Conservation (phyloP, 2,888 invertebrate genomes). For the Alsophila aescularia region DNA sequence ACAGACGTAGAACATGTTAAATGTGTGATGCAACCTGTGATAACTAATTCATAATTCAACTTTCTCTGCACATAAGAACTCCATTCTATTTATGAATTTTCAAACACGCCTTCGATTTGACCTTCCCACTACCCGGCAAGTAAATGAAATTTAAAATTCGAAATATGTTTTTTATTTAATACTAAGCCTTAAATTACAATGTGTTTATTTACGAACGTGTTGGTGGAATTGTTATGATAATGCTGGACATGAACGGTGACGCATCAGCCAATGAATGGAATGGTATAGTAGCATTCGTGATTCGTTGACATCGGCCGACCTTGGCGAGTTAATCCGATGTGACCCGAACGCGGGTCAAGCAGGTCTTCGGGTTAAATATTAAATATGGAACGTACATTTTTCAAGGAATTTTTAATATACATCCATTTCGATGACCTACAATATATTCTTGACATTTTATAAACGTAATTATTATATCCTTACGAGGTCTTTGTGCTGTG, state of each 20-base stretch:
- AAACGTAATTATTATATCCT: too few relatives aligned
- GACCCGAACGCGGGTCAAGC: slow-evolving; percentile 52
- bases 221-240: slow-evolving; percentile 22
- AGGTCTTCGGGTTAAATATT: slow-evolving; percentile 42
- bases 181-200: slow-evolving; percentile 17
- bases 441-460: slow-evolving; percentile 19
- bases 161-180: slow-evolving; percentile 12
- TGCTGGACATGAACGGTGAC: slow-evolving; percentile 39
- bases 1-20: slow-evolving; percentile 27
- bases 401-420: not conserved
- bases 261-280: slow-evolving; percentile 44
- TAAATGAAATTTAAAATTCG: slow-evolving; percentile 9
- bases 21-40: slow-evolving; percentile 32
- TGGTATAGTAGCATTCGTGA: slow-evolving; percentile 51
- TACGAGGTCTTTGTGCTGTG: too few relatives aligned
- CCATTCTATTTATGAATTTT: slow-evolving; percentile 27
- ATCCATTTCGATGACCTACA: slow-evolving; percentile 9
- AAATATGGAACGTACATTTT: slow-evolving; percentile 36
- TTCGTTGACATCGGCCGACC: slow-evolving; percentile 55
- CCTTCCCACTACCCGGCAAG: slow-evolving; percentile 22
- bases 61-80: slow-evolving; percentile 32
- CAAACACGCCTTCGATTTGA: slow-evolving; percentile 25
- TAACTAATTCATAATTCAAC: slow-evolving; percentile 32
- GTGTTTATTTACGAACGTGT: slow-evolving; percentile 17
- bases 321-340: slow-evolving; percentile 51